These are phyloP conservation scores for Zaprionus bogoriensis DNA, from an alignment of 2,888 invertebrate genomes.

Conservation along the genomic window DNA sequence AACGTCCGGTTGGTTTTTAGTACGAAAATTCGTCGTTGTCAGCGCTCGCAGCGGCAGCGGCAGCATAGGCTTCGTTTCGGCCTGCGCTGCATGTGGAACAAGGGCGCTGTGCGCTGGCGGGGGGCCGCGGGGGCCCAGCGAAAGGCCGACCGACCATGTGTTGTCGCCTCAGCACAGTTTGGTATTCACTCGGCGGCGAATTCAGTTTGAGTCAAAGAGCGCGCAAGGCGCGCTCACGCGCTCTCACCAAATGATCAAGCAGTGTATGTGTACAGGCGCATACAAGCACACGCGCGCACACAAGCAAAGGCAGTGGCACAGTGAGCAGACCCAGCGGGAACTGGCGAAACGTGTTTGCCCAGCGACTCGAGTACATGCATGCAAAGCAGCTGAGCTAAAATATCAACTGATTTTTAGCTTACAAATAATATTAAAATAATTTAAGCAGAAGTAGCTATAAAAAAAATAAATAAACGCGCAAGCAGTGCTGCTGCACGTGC, in stretches of 20 bases:
- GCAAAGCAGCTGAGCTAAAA: too few relatives aligned
- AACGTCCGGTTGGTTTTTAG: conserved; percentile 78
- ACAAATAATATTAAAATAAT: too few relatives aligned
- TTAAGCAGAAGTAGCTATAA: too few relatives aligned
- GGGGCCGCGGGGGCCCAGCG: conserved; percentile 16
- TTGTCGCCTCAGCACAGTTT: conserved; percentile 56
- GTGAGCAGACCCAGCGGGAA: conserved; percentile 37
- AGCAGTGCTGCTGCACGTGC: too few relatives aligned
- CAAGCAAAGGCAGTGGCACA: too few relatives aligned
- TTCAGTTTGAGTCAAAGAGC: conserved; percentile 30
- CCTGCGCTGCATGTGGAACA: conserved; percentile 50
- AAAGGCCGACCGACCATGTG: conserved; percentile 60
- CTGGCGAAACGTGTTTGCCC: conserved; percentile 33
- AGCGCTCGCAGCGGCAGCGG: conserved; percentile 32
- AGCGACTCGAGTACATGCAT: too few relatives aligned
- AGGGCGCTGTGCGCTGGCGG: conserved; percentile 28
- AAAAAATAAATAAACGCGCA: background rate
- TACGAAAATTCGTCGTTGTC: conserved; percentile 62
- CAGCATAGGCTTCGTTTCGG: conserved; percentile 59
- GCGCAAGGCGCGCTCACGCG: conserved; percentile 5
- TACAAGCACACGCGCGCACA: conserved; percentile 6
- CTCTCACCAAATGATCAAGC: conserved; percentile 44
- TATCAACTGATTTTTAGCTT: too few relatives aligned
- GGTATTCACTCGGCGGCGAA: conserved; percentile 43
- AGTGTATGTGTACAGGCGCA: conserved; percentile 1